Conservation (phyloP, 2,797 vertebrate species). For the Merluccius polli region DNA sequence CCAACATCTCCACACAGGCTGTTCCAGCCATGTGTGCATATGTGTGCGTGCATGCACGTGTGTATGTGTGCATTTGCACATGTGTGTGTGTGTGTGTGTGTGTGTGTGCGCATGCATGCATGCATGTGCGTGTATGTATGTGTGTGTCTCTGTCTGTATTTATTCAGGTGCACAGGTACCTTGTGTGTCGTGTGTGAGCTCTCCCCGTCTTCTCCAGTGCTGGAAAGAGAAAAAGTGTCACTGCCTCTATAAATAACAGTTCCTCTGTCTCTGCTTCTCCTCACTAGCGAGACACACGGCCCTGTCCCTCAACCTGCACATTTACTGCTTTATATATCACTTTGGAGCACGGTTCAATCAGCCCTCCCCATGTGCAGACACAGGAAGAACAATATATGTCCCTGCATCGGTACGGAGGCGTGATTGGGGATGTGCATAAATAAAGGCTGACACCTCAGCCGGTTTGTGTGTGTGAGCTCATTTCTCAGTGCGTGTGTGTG, state of each 20-base stretch:
- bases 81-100: not conserved
- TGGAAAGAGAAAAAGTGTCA: slow-evolving; percentile 53
- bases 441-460: slow-evolving; percentile 19
- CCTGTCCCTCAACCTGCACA: slow-evolving; percentile 37
- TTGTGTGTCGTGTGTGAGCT: slow-evolving; percentile 27
- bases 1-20: not conserved
- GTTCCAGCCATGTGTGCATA: not conserved
- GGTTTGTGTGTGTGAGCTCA: slow-evolving; percentile 5
- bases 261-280: slow-evolving; percentile 22
- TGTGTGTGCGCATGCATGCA: slow-evolving; percentile 5
- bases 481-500: not conserved
- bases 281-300: slow-evolving; percentile 35
- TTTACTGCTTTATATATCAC: slow-evolving; percentile 57
- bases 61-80: not conserved
- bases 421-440: slow-evolving; percentile 23
- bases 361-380: slow-evolving; percentile 39
- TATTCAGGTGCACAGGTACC: slow-evolving; percentile 18
- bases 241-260: slow-evolving; percentile 57
- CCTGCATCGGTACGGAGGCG: slow-evolving; percentile 10
- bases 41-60: not conserved
- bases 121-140: not conserved
- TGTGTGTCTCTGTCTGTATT: slow-evolving; percentile 28
- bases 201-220: slow-evolving; percentile 30
- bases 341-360: slow-evolving; percentile 53
- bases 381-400: slow-evolving; percentile 32